A percentile compares a stretch with the other conserved stretches of the same genome.
These are phyloP conservation scores for Yponomeuta evonymella DNA, from an alignment of 2,888 invertebrate genomes.

Conservation along the genomic window DNA sequence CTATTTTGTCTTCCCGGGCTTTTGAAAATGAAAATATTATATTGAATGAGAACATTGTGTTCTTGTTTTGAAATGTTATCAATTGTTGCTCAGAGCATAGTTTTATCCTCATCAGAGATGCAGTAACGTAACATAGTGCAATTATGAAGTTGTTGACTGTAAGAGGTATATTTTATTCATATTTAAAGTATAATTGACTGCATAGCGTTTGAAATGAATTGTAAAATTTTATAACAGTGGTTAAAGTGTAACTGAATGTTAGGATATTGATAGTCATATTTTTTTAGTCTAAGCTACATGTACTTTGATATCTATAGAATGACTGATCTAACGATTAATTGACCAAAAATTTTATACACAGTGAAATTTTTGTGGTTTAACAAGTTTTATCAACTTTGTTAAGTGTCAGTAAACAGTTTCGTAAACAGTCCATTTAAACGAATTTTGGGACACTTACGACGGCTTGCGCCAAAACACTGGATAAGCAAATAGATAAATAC, in stretches of 20 bases:
- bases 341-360: not conserved
- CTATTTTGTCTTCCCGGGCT: constrained; percentile 57
- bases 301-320: constrained; percentile 9
- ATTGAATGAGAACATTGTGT: constrained; percentile 29
- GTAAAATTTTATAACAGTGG: constrained; percentile 11
- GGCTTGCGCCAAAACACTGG: too few relatives aligned
- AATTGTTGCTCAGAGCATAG: constrained; percentile 51
- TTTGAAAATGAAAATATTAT: constrained; percentile 11
- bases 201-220: constrained; percentile 11
- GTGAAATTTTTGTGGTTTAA: too few relatives aligned
- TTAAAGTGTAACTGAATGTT: not conserved
- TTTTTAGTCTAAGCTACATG: constrained; percentile 3
- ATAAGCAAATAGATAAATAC: too few relatives aligned
- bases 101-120: constrained; percentile 46
- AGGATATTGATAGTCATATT: constrained; percentile 3
- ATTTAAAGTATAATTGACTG: constrained; percentile 13
- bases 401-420: too few relatives aligned
- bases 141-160: constrained; percentile 21
- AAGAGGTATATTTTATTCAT: constrained; percentile 17
- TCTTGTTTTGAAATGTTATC: constrained; percentile 54
- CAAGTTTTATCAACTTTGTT: too few relatives aligned
- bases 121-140: constrained; percentile 23
- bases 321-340: constrained; percentile 10
- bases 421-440: too few relatives aligned
- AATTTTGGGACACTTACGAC: too few relatives aligned